phyloP scores from a whole-genome alignment of 2,888 invertebrate genomes.

The Coleophora flavipennella region DNA sequence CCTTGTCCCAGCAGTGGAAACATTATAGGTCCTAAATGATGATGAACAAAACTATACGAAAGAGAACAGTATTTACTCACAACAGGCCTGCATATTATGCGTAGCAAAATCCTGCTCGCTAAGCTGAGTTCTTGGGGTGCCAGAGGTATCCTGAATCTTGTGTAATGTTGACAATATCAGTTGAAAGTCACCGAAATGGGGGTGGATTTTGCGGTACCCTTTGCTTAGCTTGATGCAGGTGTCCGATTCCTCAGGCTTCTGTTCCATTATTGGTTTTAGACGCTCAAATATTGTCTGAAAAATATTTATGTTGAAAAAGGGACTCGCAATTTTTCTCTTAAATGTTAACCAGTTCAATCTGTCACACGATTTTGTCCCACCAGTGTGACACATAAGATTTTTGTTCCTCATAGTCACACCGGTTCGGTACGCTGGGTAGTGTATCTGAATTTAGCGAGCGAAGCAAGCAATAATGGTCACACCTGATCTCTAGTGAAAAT shows the following conservation, averaged over 20 bases:
- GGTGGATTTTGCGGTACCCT: constrained; percentile 33
- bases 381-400: background rate
- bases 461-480: background rate
- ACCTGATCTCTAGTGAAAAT: background rate
- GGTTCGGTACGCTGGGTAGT: too few relatives aligned
- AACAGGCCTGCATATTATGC: background rate
- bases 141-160: constrained; percentile 28
- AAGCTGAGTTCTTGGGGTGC: constrained; percentile 24
- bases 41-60: background rate
- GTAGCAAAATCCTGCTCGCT: constrained; percentile 25
- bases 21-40: too few relatives aligned
- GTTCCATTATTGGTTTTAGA: constrained; percentile 21
- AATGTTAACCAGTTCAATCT: background rate
- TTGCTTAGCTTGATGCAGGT: constrained; percentile 26
- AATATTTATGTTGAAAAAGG: background rate
- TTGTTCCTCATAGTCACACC: too few relatives aligned
- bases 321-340: background rate
- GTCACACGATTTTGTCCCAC: background rate
- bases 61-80: constrained; percentile 14
- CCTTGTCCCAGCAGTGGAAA: too few relatives aligned
- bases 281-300: constrained; percentile 35
- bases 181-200: constrained; percentile 48
- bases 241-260: constrained; percentile 4
- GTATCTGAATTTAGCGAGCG: background rate
- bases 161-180: constrained; percentile 37